These are phyloP conservation scores for Euplagia quadripunctaria DNA, from an alignment of 2,888 invertebrate species.

Conservation along the genomic window DNA sequence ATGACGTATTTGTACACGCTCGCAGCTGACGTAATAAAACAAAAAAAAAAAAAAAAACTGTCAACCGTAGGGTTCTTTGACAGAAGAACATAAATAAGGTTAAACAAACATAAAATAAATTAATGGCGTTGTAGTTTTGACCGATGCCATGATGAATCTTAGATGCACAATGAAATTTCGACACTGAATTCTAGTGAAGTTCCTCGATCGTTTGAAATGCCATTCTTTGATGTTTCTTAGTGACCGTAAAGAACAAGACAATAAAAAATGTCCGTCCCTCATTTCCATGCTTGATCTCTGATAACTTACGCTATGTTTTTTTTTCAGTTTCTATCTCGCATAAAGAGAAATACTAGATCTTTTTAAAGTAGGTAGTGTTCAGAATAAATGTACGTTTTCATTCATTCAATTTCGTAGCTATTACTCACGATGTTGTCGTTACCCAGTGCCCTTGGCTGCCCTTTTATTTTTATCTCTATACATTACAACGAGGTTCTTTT, in stretches of 20 bases:
- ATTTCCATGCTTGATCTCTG: constrained; percentile 1
- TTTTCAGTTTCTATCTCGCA: background rate
- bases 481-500: background rate
- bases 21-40: background rate
- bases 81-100: background rate
- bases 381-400: background rate
- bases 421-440: constrained; percentile 9
- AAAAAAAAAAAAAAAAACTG: background rate
- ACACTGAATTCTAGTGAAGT: background rate
- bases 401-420: constrained; percentile 8
- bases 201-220: background rate
- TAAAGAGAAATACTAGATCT: constrained; percentile 7
- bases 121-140: background rate
- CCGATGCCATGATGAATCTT: background rate
- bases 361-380: background rate
- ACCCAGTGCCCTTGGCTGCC: constrained; percentile 16
- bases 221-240: constrained; percentile 1
- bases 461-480: constrained; percentile 14
- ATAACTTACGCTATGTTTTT: constrained; percentile 1
- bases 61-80: background rate
- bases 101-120: background rate
- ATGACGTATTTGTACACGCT: background rate
- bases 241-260: background rate
- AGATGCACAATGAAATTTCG: background rate
- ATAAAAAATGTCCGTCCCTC: background rate